phyloP scores from a whole-genome alignment of 2,888 invertebrate species.

The Chironomus riparius region DNA sequence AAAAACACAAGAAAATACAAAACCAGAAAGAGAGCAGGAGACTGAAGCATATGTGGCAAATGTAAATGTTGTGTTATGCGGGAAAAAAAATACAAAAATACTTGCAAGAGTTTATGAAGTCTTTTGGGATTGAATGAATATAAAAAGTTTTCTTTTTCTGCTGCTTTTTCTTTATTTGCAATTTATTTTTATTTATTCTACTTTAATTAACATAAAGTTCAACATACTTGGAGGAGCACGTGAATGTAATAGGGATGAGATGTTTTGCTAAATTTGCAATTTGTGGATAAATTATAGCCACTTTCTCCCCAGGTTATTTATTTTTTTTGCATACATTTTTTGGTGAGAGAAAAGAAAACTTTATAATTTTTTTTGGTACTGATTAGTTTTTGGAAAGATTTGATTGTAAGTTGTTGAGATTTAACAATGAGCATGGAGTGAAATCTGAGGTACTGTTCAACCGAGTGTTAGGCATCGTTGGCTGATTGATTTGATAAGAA shows the following conservation, averaged over 20 bases:
- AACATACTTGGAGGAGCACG: not conserved
- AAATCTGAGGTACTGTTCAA: too few relatives aligned
- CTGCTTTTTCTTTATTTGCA: constrained; percentile 1
- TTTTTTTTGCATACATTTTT: not conserved
- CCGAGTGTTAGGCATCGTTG: too few relatives aligned
- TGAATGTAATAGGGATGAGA: too few relatives aligned
- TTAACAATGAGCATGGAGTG: too few relatives aligned
- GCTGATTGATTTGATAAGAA: too few relatives aligned
- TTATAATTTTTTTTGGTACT: too few relatives aligned
- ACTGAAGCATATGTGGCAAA: constrained; percentile 21
- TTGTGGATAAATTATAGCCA: too few relatives aligned
- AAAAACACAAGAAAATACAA: not conserved
- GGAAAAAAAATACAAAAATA: not conserved
- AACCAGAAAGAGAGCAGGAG: not conserved
- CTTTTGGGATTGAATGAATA: constrained; percentile 17
- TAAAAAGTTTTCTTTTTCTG: not conserved
- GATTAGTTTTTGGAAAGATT: too few relatives aligned
- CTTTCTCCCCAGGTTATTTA: too few relatives aligned
- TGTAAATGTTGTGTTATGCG: not conserved
- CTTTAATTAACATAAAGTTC: not conserved
- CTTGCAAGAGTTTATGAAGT: not conserved
- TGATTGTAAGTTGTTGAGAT: too few relatives aligned
- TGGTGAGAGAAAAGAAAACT: too few relatives aligned
- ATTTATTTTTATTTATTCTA: constrained; percentile 2
- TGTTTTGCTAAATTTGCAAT: too few relatives aligned